Percentiles rank a stretch among this genome's conserved stretches.
Evolutionary conservation across 2,113 vertebrate genomes (phyloP).

Genomic region (Arvicanthis niloticus): DNA sequence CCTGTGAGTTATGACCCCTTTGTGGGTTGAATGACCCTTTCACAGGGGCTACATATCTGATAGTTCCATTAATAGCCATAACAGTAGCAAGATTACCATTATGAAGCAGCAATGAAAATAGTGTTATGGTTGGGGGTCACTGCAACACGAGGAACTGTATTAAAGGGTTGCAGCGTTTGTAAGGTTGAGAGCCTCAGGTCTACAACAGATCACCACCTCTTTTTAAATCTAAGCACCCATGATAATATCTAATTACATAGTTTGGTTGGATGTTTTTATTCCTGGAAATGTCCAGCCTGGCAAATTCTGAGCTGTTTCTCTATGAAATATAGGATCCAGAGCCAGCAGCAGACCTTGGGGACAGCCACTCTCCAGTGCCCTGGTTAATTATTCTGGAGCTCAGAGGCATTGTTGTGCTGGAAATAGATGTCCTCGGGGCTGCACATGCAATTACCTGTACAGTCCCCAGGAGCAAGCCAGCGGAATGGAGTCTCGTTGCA

Average conservation of each 20-base stretch:
- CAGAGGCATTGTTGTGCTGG: background rate
- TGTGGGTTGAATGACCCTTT: background rate
- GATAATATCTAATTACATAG: background rate
- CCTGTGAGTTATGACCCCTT: background rate
- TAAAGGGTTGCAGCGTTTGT: background rate
- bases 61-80: background rate
- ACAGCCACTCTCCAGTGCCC: background rate
- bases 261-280: background rate
- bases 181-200: background rate
- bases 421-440: constrained; percentile 54
- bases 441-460: constrained; percentile 57
- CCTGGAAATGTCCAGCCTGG: background rate
- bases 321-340: background rate
- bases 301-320: background rate
- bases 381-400: constrained; percentile 23
- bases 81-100: background rate
- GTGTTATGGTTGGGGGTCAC: background rate
- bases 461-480: background rate
- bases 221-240: background rate
- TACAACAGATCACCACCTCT: background rate
- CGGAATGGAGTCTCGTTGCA: background rate
- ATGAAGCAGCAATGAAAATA: background rate
- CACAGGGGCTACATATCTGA: background rate
- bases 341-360: background rate
- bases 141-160: background rate